Conservation (phyloP, 2,113 vertebrate species). For the Rhodinocichla rosea region DNA sequence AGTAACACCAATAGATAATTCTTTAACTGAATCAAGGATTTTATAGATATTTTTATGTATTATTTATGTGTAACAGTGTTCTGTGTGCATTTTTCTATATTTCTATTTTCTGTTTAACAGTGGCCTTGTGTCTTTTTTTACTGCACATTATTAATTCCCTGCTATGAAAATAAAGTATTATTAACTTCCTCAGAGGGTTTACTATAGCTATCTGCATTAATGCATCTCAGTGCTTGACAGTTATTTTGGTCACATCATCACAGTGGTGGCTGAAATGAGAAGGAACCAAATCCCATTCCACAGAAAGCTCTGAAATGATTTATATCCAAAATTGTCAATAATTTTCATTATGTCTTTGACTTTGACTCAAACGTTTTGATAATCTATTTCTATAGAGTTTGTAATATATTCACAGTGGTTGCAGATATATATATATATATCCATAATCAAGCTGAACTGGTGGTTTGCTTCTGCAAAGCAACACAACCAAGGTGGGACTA, state of each 20-base stretch:
- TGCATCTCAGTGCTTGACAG: not conserved
- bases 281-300: not conserved
- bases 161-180: not conserved
- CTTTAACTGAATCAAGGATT: not conserved
- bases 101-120: not conserved
- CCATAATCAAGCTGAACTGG: not conserved
- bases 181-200: not conserved
- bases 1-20: not conserved
- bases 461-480: not conserved
- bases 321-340: not conserved
- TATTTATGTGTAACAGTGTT: not conserved
- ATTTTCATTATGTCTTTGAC: not conserved
- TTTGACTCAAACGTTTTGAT: not conserved
- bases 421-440: not conserved
- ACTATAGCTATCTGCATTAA: not conserved
- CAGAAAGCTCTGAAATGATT: not conserved
- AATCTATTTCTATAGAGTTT: not conserved
- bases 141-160: not conserved
- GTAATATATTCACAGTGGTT: not conserved
- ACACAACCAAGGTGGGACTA: not conserved
- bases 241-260: not conserved
- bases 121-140: not conserved
- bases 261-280: not conserved
- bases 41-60: not conserved
- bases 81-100: not conserved